Percentiles rank a stretch among this genome's conserved stretches.
phyloP scores from a whole-genome alignment of 2,113 vertebrate species.

The Gulo gulo region DNA sequence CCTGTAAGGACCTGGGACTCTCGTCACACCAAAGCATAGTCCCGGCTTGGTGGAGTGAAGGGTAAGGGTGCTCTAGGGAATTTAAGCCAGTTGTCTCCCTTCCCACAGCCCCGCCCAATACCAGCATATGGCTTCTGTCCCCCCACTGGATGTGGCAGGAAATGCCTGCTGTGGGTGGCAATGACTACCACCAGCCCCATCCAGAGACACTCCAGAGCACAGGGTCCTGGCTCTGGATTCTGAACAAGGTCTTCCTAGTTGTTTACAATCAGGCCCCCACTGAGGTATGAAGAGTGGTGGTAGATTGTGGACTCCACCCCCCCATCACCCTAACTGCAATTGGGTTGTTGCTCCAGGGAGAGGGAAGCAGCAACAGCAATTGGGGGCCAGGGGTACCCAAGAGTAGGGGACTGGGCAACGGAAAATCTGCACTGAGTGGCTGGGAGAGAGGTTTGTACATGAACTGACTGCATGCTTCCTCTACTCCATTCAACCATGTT shows the following conservation, averaged over 20 bases:
- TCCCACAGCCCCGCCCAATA: fast-evolving
- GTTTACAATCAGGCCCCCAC: neutral
- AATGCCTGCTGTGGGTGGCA: neutral
- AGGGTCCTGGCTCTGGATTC: neutral
- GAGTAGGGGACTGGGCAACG: neutral
- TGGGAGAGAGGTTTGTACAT: neutral
- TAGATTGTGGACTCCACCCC: neutral
- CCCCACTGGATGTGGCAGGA: fast-evolving
- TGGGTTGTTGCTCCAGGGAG: fast-evolving
- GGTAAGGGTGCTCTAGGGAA: neutral
- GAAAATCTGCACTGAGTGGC: neutral
- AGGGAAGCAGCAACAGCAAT: neutral
- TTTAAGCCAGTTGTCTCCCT: neutral
- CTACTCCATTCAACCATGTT: fast-evolving
- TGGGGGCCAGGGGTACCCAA: neutral
- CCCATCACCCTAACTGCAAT: fast-evolving
- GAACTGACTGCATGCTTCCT: neutral
- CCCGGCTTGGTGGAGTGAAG: neutral
- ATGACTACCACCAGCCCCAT: neutral
- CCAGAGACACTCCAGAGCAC: neutral
- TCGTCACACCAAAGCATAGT: neutral
- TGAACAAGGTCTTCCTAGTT: neutral
- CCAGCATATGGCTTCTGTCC: neutral
- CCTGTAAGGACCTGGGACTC: neutral
- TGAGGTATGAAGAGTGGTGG: fast-evolving